A percentile compares a stretch with the other conserved stretches of the same genome.
Evolutionary conservation across 2,113 vertebrate species (phyloP).

Genomic region (Phylloscopus trochiloides): DNA sequence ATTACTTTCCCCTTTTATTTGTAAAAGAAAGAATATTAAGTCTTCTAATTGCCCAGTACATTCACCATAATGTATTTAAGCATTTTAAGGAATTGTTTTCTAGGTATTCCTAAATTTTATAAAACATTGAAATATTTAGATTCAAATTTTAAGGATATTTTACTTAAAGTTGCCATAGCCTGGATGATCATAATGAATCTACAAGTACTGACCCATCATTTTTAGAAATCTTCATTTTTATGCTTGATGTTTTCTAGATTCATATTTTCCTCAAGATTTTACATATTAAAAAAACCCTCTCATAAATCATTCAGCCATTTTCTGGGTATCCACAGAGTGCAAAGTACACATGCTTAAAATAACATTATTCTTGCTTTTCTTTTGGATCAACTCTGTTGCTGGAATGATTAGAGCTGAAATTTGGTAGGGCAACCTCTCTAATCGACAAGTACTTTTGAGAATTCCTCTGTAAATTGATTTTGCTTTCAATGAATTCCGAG

Average conservation of each 20-base stretch:
- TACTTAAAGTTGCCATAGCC: background rate
- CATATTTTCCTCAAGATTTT: background rate
- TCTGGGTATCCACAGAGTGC: background rate
- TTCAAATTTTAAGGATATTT: background rate
- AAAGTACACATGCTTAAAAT: background rate
- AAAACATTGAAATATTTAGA: background rate
- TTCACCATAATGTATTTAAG: background rate
- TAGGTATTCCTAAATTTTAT: background rate
- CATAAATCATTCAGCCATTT: conserved; percentile 13
- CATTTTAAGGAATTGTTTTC: background rate
- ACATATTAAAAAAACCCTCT: background rate
- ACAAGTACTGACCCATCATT: background rate
- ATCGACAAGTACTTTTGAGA: conserved; percentile 45
- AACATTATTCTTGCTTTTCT: background rate
- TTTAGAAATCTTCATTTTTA: conserved; percentile 27
- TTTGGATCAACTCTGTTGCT: background rate
- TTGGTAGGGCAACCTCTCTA: conserved; percentile 37
- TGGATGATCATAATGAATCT: background rate
- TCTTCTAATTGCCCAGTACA: background rate
- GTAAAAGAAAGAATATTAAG: background rate
- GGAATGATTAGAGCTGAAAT: conserved; percentile 40
- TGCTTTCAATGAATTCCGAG: conserved; percentile 44
- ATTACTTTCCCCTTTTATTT: background rate
- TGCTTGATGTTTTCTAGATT: background rate
- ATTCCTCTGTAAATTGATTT: conserved; percentile 46